Conservation (phyloP, 2,113 vertebrate genomes). For the Dasypus novemcinctus region DNA sequence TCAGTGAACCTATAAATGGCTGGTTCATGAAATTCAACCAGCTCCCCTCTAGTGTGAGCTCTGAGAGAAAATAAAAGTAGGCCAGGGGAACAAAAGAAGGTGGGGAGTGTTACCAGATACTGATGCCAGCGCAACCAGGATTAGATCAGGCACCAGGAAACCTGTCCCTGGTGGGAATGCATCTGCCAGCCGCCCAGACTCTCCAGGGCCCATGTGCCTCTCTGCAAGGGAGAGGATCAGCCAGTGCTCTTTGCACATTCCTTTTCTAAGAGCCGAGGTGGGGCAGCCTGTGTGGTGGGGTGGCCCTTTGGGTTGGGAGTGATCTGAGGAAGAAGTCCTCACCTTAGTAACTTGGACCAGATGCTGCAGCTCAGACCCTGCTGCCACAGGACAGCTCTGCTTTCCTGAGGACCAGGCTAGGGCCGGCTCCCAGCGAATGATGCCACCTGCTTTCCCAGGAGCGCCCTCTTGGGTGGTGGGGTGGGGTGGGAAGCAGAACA, state of each 20-base stretch:
- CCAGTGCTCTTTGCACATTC: background rate
- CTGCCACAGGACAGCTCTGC: background rate
- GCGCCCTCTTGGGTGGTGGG: fast-evolving
- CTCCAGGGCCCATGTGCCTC: background rate
- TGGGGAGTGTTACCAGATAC: background rate
- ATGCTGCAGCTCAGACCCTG: background rate
- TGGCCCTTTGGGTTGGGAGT: background rate
- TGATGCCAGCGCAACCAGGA: too few relatives aligned
- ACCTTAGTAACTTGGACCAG: background rate
- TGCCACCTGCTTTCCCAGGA: background rate
- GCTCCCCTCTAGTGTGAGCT: background rate
- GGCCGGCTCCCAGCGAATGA: background rate
- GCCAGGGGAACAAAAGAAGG: background rate
- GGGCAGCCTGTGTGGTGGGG: background rate
- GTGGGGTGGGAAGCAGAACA: background rate
- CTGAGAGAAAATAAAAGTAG: background rate
- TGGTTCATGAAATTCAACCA: background rate
- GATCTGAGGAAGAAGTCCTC: background rate
- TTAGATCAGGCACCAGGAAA: background rate
- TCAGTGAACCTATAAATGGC: background rate
- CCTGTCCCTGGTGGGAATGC: too few relatives aligned
- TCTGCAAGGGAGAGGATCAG: background rate
- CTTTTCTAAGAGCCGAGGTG: background rate
- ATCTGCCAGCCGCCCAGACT: background rate
- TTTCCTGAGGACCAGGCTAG: background rate